These are phyloP conservation scores for Heliothis subflexa DNA, from an alignment of 1,140 invertebrate genomes.

Conservation along the genomic window DNA sequence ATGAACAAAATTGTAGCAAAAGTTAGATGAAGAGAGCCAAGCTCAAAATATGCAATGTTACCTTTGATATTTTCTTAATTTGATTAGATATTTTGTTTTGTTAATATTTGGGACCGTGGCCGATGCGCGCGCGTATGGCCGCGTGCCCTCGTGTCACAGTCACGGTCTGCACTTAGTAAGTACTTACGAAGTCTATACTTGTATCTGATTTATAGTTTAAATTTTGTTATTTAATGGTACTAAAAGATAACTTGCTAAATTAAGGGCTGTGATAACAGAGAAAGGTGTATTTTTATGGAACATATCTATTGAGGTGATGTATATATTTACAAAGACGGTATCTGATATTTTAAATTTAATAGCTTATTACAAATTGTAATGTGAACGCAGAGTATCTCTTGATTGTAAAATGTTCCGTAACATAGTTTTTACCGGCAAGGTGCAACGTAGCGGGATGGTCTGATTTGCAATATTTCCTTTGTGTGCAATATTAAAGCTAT, in stretches of 20 bases:
- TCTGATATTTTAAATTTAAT: constrained; percentile 45
- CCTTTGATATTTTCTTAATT: constrained; percentile 51
- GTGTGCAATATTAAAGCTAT: constrained; percentile 23
- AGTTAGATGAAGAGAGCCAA: constrained; percentile 63
- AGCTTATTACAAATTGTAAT: constrained; percentile 20
- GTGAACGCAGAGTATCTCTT: constrained; percentile 15
- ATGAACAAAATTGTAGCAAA: constrained; percentile 42
- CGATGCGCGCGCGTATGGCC: constrained; percentile 3
- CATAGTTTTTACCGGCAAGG: constrained; percentile 14
- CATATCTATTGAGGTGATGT: constrained; percentile 65
- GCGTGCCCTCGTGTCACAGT: constrained; percentile 2
- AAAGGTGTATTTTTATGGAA: constrained; percentile 73
- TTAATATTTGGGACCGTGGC: constrained; percentile 28
- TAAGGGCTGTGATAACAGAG: constrained; percentile 82
- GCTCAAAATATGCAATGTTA: constrained; percentile 67
- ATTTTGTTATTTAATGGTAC: constrained; percentile 79
- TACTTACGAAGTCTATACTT: constrained; percentile 72
- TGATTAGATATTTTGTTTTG: constrained; percentile 39
- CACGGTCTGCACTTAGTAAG: constrained; percentile 65
- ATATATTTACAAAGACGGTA: constrained; percentile 49
- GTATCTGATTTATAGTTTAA: constrained; percentile 79
- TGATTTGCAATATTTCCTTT: constrained; percentile 40
- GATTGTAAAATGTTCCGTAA: constrained; percentile 38
- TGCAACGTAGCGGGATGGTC: constrained; percentile 4
- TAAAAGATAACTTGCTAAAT: constrained; percentile 67